Conservation (phyloP, 2,113 vertebrate genomes). For the Orycteropus afer region DNA sequence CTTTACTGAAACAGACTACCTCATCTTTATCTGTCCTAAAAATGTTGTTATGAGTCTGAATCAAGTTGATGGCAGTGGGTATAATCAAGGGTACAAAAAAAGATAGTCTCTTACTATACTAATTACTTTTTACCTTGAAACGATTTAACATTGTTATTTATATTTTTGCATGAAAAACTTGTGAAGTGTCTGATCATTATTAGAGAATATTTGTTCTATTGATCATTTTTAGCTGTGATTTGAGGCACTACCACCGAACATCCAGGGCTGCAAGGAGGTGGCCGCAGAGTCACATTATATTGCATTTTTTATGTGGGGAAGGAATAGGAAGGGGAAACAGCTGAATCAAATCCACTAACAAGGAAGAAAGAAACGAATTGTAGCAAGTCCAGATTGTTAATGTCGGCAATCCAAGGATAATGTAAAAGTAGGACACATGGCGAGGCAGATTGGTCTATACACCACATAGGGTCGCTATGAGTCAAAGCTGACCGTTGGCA, state of each 20-base stretch:
- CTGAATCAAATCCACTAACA: not conserved
- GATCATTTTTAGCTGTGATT: not conserved
- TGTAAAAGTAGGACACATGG: not conserved
- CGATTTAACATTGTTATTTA: not conserved
- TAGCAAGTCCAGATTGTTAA: not conserved
- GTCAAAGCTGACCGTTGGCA: too few species aligned
- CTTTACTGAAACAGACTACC: too few species aligned
- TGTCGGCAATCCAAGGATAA: not conserved
- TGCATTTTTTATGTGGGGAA: not conserved
- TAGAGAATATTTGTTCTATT: not conserved
- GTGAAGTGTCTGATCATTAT: not conserved
- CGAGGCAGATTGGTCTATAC: not conserved
- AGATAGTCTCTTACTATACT: not conserved
- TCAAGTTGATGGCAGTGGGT: too few species aligned
- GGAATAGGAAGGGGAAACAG: not conserved
- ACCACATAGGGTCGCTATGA: too few species aligned
- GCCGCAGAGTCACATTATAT: not conserved
- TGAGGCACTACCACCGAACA: not conserved
- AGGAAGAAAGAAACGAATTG: not conserved
- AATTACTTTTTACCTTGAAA: conserved; percentile 1
- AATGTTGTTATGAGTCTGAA: too few species aligned
- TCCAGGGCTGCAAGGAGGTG: not conserved
- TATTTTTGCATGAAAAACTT: not conserved
- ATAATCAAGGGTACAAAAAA: not conserved
- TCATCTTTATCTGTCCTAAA: too few species aligned